Percentiles rank a stretch among this genome's conserved stretches.
These are phyloP conservation scores for Momotus momota DNA, from an alignment of 2,797 vertebrate genomes.

Conservation along the genomic window DNA sequence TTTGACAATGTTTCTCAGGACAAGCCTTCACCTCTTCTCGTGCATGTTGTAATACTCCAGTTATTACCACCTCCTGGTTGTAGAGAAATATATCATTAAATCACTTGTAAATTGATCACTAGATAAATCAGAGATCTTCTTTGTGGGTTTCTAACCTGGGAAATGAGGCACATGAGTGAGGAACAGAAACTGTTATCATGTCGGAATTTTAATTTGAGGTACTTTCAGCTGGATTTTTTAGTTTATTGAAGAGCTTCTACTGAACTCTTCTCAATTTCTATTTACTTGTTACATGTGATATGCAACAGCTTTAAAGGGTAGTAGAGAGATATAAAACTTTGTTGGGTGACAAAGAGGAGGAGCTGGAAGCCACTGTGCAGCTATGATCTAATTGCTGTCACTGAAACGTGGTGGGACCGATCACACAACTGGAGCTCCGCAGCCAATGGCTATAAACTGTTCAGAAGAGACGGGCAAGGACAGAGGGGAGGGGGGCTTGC, in stretches of 20 bases:
- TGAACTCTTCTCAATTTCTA: neutral
- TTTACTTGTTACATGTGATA: neutral
- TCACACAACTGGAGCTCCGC: neutral
- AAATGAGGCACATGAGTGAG: neutral
- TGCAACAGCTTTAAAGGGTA: neutral
- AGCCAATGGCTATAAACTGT: neutral
- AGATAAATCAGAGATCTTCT: neutral
- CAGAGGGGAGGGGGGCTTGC: neutral
- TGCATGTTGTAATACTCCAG: neutral
- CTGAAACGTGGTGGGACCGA: neutral
- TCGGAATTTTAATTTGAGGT: neutral
- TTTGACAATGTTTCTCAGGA: neutral
- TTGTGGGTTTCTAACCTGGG: neutral
- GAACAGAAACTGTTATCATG: neutral
- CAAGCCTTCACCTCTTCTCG: neutral
- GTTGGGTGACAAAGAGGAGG: neutral
- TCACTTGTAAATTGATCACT: neutral
- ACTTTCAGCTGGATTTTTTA: neutral
- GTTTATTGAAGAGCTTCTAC: neutral
- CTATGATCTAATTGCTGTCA: neutral
- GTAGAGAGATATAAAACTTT: neutral
- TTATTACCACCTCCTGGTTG: neutral
- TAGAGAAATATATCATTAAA: neutral
- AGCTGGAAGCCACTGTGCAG: neutral
- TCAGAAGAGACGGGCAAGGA: neutral